These are phyloP conservation scores for Cyprinodon brontotheroides DNA, from an alignment of 2,113 vertebrate genomes.

Conservation along the genomic window DNA sequence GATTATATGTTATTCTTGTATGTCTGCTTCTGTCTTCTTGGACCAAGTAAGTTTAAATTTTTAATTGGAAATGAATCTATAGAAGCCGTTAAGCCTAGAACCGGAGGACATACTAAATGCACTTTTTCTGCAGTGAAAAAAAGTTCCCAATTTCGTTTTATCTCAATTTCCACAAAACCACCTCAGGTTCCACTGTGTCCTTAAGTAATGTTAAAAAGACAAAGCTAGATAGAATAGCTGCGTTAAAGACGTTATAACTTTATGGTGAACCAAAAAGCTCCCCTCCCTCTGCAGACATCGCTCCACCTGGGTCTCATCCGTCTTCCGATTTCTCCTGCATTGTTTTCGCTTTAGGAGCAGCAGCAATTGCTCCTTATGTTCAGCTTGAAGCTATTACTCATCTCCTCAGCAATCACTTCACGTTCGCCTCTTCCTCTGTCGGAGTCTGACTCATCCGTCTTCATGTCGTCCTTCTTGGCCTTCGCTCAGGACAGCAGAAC, in stretches of 20 bases:
- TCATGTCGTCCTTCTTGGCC: slow-evolving; percentile 15
- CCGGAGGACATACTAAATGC: no score
- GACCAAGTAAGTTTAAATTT: no score
- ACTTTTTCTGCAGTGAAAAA: no score
- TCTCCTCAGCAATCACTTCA: slow-evolving; percentile 42
- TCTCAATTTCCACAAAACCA: no score
- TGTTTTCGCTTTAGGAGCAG: slow-evolving; percentile 9
- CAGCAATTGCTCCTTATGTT: slow-evolving; percentile 34
- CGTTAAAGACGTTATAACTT: not conserved
- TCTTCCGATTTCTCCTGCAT: slow-evolving; percentile 26
- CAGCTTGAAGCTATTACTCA: slow-evolving; percentile 30
- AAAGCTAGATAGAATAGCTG: not conserved
- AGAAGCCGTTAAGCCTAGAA: no score
- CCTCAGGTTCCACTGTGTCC: not conserved
- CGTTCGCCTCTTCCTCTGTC: slow-evolving; percentile 16
- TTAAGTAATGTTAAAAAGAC: not conserved
- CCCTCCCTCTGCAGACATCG: slow-evolving; percentile 5
- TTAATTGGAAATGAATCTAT: no score
- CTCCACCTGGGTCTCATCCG: slow-evolving; percentile 21
- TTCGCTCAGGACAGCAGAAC: slow-evolving; percentile 9
- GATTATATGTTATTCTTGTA: no score
- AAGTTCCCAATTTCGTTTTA: not conserved
- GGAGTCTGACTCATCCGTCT: slow-evolving; percentile 25
- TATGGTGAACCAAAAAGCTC: not conserved
- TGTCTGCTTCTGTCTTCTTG: no score